A percentile compares a stretch with the other conserved stretches of the same genome.
Evolutionary conservation across 1,140 invertebrate genomes (phyloP).

Genomic region (Penaeus vannamei): DNA sequence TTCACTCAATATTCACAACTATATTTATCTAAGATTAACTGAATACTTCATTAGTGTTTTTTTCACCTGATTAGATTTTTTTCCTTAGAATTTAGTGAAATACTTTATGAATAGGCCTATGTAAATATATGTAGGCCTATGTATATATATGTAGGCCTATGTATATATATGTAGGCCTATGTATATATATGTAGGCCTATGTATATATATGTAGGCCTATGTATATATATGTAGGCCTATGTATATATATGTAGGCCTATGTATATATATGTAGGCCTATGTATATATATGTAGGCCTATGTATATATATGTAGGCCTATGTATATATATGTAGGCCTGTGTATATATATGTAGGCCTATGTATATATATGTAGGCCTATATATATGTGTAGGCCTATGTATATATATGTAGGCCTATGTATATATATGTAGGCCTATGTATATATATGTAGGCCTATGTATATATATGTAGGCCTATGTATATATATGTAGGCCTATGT

Average conservation of each 20-base stretch:
- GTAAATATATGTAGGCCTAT: not conserved
- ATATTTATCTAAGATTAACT: too few species aligned
- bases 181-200: not conserved
- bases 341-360: not conserved
- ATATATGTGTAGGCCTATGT: not conserved
- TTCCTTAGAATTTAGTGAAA: too few species aligned
- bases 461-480: not conserved
- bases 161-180: not conserved
- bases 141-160: not conserved
- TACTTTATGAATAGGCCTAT: not conserved
- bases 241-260: not conserved
- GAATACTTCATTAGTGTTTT: too few species aligned
- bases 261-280: conserved; percentile 5
- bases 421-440: not conserved
- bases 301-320: not conserved
- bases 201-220: not conserved
- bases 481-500: too few species aligned
- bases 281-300: not conserved
- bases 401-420: not conserved
- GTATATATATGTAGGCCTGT: not conserved
- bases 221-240: not conserved
- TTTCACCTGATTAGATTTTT: too few species aligned
- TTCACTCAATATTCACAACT: too few species aligned
- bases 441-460: not conserved
- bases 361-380: not conserved